Evolutionary conservation across 2,113 vertebrate genomes (phyloP), one percentile per base, ranked within the genome.

Genomic region (Fulmarus glacialis): DNA sequence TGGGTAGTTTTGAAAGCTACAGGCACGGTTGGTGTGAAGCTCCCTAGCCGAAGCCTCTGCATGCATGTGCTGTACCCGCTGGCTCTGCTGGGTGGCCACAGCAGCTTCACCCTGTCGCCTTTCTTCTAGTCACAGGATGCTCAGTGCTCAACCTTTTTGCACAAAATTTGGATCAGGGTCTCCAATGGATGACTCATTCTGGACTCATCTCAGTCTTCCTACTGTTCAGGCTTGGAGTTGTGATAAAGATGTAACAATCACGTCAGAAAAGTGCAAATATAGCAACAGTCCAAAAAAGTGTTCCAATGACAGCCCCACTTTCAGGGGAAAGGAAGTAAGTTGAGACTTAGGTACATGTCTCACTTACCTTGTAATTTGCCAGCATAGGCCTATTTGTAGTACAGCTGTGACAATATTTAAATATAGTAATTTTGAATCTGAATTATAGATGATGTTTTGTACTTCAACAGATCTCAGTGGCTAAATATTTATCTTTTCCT

Each of bases 391-490:
- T 77, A 48, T 92, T 96, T 95, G 86, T 72, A 78, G 60, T 72
- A 58, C 42, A 70, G 74, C 48, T 93, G 73, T 92, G 91, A 55
- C 55, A 91, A 94, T 85, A 88, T 97, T 97, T 96, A 97, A 96
- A 82, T 93, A 90, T 20, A 91, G 74, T 77, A 73, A 95, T 94
- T 96, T 78, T 91, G 48, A 81, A 77, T 83, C 81, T 95, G 89
- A 97, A 94, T 96, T 96, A 95, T 93, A 96, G 70, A 94, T 95
- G 79, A 83, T 94, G 66, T 93, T 96, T 96, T 94, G 84, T 90
- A 91, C 78, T 96, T 95, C 87, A 87, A 82, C 38, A 93, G 58
- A 85, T 45, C 83, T 89, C 66, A 34, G 71, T 22, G 55, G 84
- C 93, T 95, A 96, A 97, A 96, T 96, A 96, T 95, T 97, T 97